Evolutionary conservation across 2,797 vertebrate genomes (phyloP), one percentile per base, ranked within the genome.

Genomic region (Danio kyathit): DNA sequence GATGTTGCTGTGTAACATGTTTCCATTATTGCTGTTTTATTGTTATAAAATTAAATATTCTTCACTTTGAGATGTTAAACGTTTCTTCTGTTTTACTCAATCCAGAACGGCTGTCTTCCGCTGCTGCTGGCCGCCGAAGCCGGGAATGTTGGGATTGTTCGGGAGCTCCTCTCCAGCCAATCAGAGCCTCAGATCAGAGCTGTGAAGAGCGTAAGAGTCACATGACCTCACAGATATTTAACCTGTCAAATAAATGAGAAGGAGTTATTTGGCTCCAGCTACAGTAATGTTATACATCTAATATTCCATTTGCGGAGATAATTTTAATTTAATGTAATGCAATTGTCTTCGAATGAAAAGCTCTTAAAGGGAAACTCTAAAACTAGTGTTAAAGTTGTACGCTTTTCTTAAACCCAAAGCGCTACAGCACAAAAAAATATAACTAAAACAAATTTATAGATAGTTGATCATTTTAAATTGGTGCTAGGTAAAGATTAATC

Each of bases 21-120:
- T 29, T 29, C 29, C 29, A 29, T 29, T 29, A 29, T 3, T 29
- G 29, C 29, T 29, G 3, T 1, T 29, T 29, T 29, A 29, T 40
- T 1, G 3, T 70, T 40, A 29, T 21, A 52, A 12, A 3, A 48
- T 6, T 14, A 38, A 13, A 61, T 40, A 1, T 49, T 13, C 5
- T 52, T 51, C 19, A 14, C 10, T 38, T 38, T 8, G 5, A 75
- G 44, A 44, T 75, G 29, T 29, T 72, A 60, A 16, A 60, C 66
- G 14, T 66, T 48, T n/a, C 60, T 73, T 10, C 12, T 11, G 4
- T 69, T 46, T 17, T 71, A 11, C 56, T 61, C 1, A 7, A 13
- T 81, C 59, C 80, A 92, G 91, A 88, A 91, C 7, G 89, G 90
- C 83, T 87, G 85, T 67, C 84, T 89, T 56, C 90, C 91, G 14